Percentiles rank a stretch among this genome's conserved stretches.
Evolutionary conservation across 2,113 vertebrate genomes (phyloP).

Genomic region (Actinemys pallida): DNA sequence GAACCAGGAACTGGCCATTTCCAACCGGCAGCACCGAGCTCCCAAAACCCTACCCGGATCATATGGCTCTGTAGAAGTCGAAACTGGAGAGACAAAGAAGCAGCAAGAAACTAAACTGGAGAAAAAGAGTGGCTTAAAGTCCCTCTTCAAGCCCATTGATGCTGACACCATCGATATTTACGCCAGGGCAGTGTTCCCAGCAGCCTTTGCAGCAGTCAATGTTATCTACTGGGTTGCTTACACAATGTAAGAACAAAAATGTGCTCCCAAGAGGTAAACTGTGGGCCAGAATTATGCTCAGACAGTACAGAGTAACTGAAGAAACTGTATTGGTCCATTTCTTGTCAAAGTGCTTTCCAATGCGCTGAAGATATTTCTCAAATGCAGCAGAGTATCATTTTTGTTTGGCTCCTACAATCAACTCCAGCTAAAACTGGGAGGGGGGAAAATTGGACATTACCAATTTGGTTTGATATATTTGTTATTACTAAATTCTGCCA

Average conservation of each 20-base stretch:
- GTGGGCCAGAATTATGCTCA: not conserved
- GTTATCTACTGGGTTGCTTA: slow-evolving; percentile 98
- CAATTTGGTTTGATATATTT: not conserved
- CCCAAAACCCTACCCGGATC: slow-evolving; percentile 80
- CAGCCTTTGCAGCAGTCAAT: slow-evolving; percentile 95
- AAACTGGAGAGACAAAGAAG: slow-evolving; percentile 75
- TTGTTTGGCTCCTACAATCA: not conserved
- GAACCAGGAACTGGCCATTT: slow-evolving; percentile 89
- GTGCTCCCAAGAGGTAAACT: not conserved
- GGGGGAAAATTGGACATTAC: not conserved
- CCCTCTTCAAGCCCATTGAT: slow-evolving; percentile 92
- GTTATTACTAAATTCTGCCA: not conserved
- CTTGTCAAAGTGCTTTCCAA: slow-evolving; percentile 23
- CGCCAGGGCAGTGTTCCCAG: slow-evolving; percentile 93
- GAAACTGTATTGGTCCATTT: not conserved
- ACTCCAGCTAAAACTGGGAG: not conserved
- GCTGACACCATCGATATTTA: slow-evolving; percentile 98
- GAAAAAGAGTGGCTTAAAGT: slow-evolving; percentile 87
- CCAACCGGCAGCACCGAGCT: slow-evolving; percentile 82
- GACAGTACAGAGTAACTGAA: not conserved
- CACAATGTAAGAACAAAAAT: slow-evolving; percentile 82
- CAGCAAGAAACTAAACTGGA: slow-evolving; percentile 70
- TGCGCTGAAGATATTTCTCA: not conserved
- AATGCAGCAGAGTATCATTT: slow-evolving; percentile 2
- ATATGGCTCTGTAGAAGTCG: slow-evolving; percentile 82